Conservation (phyloP, 1,140 invertebrate species). For the Cotesia chilonis region DNA sequence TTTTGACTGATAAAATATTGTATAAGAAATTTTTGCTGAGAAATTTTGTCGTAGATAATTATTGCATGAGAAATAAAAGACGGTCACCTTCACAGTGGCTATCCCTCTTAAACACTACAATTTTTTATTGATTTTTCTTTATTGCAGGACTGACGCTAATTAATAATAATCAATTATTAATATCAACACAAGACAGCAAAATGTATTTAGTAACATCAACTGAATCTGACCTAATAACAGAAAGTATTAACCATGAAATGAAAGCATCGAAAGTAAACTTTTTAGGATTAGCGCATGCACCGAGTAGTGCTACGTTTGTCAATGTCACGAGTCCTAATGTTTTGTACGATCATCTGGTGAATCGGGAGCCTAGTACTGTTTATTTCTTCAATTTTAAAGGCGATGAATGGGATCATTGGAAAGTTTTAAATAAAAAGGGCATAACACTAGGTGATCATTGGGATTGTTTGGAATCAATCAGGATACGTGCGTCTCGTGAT, state of each 20-base stretch:
- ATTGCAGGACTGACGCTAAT: constrained; percentile 47
- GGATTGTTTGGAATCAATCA: constrained; percentile 59
- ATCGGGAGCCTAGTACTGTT: constrained; percentile 54
- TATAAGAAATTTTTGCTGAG: no score
- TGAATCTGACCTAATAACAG: constrained; percentile 33
- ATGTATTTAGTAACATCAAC: constrained; percentile 41
- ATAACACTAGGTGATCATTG: constrained; percentile 46
- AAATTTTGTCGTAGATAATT: no score
- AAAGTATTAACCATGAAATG: constrained; percentile 44
- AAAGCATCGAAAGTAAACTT: constrained; percentile 47
- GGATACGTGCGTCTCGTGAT: constrained; percentile 51
- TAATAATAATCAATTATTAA: constrained; percentile 42
- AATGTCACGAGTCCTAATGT: constrained; percentile 55
- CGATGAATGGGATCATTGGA: constrained; percentile 46
- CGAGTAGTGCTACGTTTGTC: constrained; percentile 48
- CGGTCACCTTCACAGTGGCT: no score
- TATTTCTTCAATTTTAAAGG: constrained; percentile 49
- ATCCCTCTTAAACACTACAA: neutral
- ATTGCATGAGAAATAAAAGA: no score
- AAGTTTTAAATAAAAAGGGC: constrained; percentile 45
- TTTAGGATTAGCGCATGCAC: constrained; percentile 54
- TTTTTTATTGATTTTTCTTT: constrained; percentile 31
- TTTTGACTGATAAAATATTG: no score
- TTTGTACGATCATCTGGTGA: constrained; percentile 57
- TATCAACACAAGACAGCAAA: constrained; percentile 52